These are phyloP conservation scores for Takifugu bimaculatus DNA, from an alignment of 2,113 vertebrate genomes.

Conservation along the genomic window DNA sequence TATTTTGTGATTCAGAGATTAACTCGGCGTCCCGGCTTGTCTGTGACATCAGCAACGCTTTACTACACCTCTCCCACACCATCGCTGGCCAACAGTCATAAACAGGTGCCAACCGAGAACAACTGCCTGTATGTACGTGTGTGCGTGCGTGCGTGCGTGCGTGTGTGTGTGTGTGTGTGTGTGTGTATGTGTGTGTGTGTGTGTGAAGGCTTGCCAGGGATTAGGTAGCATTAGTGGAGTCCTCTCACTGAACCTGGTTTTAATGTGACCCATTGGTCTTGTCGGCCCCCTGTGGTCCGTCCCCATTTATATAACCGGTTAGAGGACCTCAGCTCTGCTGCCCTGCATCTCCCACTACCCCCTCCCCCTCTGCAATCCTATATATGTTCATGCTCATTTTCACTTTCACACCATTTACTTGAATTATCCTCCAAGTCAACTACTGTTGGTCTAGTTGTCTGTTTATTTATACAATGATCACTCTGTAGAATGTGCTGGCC, in stretches of 20 bases:
- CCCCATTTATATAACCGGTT: constrained; percentile 55
- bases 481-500: background rate
- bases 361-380: constrained; percentile 8
- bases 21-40: constrained; percentile 34
- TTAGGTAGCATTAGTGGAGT: constrained; percentile 55
- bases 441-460: constrained; percentile 6
- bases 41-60: constrained; percentile 50
- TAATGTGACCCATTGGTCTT: constrained; percentile 61
- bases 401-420: constrained; percentile 14
- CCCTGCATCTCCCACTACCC: constrained; percentile 2
- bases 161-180: background rate
- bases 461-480: constrained; percentile 19
- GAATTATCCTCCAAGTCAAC: constrained; percentile 6
- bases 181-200: constrained; percentile 1
- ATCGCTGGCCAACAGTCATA: constrained; percentile 28
- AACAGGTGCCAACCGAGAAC: constrained; percentile 41
- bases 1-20: constrained; percentile 32
- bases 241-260: constrained; percentile 66
- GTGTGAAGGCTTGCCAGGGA: constrained; percentile 44
- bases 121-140: constrained; percentile 8
- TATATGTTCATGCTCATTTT: constrained; percentile 20
- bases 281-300: constrained; percentile 33
- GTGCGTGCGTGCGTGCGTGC: constrained; percentile 8
- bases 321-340: constrained; percentile 47
- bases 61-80: constrained; percentile 32